A percentile compares a stretch with the other conserved stretches of the same genome.
These are phyloP conservation scores for Hormiphora californensis DNA, from an alignment of 37 sponge, comb jelly and placozoan species.

Conservation along the genomic window DNA sequence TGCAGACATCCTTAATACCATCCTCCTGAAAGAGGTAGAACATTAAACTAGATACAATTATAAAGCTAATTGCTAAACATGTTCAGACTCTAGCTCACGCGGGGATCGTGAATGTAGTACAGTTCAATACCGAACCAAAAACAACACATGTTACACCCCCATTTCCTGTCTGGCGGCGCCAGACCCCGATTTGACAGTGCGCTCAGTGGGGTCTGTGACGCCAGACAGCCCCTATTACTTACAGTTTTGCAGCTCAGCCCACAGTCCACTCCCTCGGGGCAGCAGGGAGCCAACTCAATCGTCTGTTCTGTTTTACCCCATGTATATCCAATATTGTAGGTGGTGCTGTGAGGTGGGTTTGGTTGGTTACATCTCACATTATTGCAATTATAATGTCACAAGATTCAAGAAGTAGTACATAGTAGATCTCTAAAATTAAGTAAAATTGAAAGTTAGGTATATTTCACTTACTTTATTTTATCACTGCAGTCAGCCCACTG, in stretches of 20 bases:
- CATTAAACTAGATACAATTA: too few species aligned
- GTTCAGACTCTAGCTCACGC: too few species aligned
- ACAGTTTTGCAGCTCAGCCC: constrained; percentile 30
- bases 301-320: background rate
- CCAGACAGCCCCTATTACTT: background rate
- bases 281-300: background rate
- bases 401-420: too few species aligned
- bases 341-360: background rate
- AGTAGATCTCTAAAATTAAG: background rate
- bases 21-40: background rate
- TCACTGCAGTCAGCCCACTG: too few species aligned
- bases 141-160: too few species aligned
- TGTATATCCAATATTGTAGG: constrained; percentile 1
- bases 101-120: too few species aligned
- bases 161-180: too few species aligned
- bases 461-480: too few species aligned
- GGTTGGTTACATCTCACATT: background rate
- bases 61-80: too few species aligned
- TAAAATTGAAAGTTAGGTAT: too few species aligned
- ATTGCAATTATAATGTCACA: too few species aligned
- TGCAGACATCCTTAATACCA: background rate
- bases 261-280: background rate
- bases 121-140: too few species aligned
- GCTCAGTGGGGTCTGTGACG: background rate
- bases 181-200: background rate